Evolutionary conservation across 2,797 vertebrate genomes (phyloP).

Genomic region (Mastacembelus armatus): DNA sequence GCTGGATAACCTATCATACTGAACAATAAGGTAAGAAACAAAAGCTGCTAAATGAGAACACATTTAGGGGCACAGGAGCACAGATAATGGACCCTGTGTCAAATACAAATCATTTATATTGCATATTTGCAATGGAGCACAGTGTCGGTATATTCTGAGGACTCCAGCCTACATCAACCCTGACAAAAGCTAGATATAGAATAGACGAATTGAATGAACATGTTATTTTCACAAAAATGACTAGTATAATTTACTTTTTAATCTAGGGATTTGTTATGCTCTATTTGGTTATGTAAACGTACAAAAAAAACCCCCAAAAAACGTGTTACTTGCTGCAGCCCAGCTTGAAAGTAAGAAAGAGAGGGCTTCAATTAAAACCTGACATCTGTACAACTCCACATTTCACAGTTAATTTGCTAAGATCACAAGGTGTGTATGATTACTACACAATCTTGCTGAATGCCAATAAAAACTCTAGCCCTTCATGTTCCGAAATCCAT

Average conservation of each 20-base stretch:
- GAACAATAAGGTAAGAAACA: constrained; percentile 45
- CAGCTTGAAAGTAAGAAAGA: constrained; percentile 20
- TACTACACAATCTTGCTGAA: constrained; percentile 47
- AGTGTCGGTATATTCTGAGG: constrained; percentile 16
- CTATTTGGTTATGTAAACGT: constrained; percentile 27
- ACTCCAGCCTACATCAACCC: constrained; percentile 17
- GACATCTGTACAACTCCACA: constrained; percentile 48
- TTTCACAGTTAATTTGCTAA: constrained; percentile 66
- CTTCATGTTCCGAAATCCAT: constrained; percentile 42
- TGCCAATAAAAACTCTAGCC: constrained; percentile 50
- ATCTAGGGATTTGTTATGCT: constrained; percentile 33
- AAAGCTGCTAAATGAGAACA: constrained; percentile 29
- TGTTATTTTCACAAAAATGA: constrained; percentile 20
- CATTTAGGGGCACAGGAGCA: constrained; percentile 10
- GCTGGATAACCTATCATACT: constrained; percentile 35
- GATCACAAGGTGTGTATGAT: constrained; percentile 41
- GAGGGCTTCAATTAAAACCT: constrained; percentile 51
- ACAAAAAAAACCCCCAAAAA: constrained; percentile 10
- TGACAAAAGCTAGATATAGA: constrained; percentile 25
- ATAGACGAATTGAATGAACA: constrained; percentile 30
- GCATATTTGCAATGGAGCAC: constrained; percentile 16
- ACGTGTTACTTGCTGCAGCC: not conserved
- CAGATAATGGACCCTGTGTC: constrained; percentile 9
- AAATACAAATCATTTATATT: constrained; percentile 31
- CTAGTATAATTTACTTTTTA: constrained; percentile 12